A percentile compares a stretch with the other conserved stretches of the same genome.
Conservation (phyloP, 1,140 invertebrate genomes). For the Glossosoma conforme region DNA sequence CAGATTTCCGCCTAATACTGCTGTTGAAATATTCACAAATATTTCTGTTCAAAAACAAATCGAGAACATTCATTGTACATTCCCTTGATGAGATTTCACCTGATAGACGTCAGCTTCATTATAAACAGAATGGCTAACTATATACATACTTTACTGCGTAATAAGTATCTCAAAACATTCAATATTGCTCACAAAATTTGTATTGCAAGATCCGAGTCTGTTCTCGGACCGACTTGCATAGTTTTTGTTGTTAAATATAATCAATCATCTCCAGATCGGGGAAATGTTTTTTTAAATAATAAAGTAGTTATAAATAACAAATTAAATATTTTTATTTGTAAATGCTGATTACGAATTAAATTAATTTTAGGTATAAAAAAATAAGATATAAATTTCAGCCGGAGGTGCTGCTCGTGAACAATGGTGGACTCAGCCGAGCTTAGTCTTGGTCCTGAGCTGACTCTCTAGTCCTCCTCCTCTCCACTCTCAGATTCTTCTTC, state of each 20-base stretch:
- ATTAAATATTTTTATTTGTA: background rate
- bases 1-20: no score
- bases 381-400: background rate
- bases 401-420: background rate
- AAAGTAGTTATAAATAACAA: slow-evolving; percentile 4
- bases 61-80: no score
- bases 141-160: no score
- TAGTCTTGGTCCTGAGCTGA: background rate
- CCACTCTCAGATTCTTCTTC: slow-evolving; percentile 61
- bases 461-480: slow-evolving; percentile 28
- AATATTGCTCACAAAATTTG: slow-evolving; percentile 1
- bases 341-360: slow-evolving; percentile 3
- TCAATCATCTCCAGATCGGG: no score
- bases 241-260: no score
- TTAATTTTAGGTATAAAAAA: slow-evolving; percentile 8
- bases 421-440: background rate
- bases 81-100: no score
- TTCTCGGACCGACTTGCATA: background rate
- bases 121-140: no score
- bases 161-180: no score
- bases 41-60: no score
- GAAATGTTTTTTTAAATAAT: no score
- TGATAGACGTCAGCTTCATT: no score
- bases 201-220: background rate
- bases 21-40: no score